These are phyloP conservation scores for Nomada ferruginata DNA, from an alignment of 2,888 invertebrate species.

Conservation along the genomic window DNA sequence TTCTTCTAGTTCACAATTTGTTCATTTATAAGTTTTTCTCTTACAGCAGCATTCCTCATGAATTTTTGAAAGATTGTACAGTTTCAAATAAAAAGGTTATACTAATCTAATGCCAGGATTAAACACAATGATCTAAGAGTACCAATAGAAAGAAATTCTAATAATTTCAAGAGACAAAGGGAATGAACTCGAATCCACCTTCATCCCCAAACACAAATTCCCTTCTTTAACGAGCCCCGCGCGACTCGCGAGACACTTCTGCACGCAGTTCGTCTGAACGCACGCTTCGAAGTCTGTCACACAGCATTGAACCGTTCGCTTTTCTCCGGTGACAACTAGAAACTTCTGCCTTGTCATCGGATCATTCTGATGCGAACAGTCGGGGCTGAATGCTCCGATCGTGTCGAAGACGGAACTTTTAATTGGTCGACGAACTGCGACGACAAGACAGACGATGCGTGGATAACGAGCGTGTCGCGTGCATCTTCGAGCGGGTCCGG, in stretches of 20 bases:
- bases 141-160: too few relatives aligned
- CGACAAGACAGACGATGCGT: constrained; percentile 39
- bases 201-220: too few relatives aligned
- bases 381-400: constrained; percentile 29
- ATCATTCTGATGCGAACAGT: constrained; percentile 54
- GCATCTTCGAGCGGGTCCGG: constrained; percentile 8
- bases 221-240: too few relatives aligned
- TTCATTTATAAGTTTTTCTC: too few relatives aligned
- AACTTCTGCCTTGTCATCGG: constrained; percentile 60
- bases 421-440: constrained; percentile 65
- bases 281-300: background rate
- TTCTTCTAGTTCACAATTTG: background rate
- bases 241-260: too few relatives aligned
- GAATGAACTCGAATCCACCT: too few relatives aligned
- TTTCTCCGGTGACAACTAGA: constrained; percentile 63
- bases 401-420: constrained; percentile 68
- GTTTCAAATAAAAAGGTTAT: too few relatives aligned
- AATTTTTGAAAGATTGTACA: too few relatives aligned
- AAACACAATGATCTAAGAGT: too few relatives aligned
- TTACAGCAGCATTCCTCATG: too few relatives aligned
- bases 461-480: constrained; percentile 31
- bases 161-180: too few relatives aligned
- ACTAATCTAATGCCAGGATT: too few relatives aligned
- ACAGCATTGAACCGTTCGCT: background rate
- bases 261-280: background rate